Conservation (phyloP, 2,113 vertebrate genomes). For the Cervus canadensis region DNA sequence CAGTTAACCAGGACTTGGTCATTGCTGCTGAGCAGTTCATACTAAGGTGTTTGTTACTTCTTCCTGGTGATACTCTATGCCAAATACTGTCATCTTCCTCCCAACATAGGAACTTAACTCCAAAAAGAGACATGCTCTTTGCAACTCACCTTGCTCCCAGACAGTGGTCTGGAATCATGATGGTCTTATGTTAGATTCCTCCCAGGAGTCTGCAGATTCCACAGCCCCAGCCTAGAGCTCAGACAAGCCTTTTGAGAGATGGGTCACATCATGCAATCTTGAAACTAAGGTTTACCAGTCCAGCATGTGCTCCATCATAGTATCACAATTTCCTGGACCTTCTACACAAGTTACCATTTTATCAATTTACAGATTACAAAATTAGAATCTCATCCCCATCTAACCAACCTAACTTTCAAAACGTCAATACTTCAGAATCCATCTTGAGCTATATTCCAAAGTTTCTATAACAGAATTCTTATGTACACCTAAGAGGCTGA, state of each 20-base stretch:
- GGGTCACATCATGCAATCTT: not conserved
- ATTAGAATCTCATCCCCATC: not conserved
- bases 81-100: not conserved
- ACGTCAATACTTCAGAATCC: not conserved
- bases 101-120: not conserved
- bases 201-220: rapidly evolving
- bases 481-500: not conserved
- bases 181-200: not conserved
- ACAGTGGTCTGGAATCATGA: not conserved
- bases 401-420: not conserved
- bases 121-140: not conserved
- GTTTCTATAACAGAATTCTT: constrained; percentile 7
- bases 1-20: not conserved
- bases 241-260: not conserved
- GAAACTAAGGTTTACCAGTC: not conserved
- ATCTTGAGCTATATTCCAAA: not conserved
- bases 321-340: not conserved
- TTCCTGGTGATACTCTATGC: not conserved
- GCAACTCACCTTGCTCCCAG: not conserved
- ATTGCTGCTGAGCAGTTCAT: not conserved
- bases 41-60: not conserved
- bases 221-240: not conserved
- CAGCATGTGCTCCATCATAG: not conserved
- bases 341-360: not conserved
- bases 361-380: not conserved